Evolutionary conservation across 2,797 vertebrate species (phyloP), one percentile per base, ranked within the genome.

Genomic region (Chrysocyon brachyurus): DNA sequence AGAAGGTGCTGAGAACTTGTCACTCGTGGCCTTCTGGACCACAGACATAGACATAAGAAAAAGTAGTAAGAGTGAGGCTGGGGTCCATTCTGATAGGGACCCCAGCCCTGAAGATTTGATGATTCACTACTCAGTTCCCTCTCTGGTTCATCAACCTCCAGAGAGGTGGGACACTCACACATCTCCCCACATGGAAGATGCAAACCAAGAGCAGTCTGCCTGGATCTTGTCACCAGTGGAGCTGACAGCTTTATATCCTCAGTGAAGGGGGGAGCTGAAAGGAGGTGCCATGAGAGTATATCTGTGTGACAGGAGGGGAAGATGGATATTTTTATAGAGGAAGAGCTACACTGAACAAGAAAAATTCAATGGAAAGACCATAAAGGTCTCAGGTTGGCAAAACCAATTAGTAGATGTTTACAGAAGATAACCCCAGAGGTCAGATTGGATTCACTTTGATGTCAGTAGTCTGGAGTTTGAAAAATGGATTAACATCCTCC

Each of bases 371-470:
- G 94, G 96, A 98, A 93, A 97, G 98, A 98, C 63, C 99, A 99
- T 99, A 99, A 99, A 98, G 98, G 99, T 99, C 99, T 99, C 98
- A 97, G 96, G 97, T 98, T 98, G 99, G 99, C 99, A 99, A 98
- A 98, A 99, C 98, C 99, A 99, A 99, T 99, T 99, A 99, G 99
- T 98, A 99, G 98, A 98, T 99, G 99, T 99, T 99, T 99, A 99
- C 98, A 98, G 98, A 99, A 99, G 99, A 98, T 98, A 98, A 98
- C 97, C 98, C 94, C 98, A 98, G 98, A 97, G 98, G 99, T 99
- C 99, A 99, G 99, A 99, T 98, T 87, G 97, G 98, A 98, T 97
- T 98, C 97, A 96, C 99, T 99, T 98, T 98, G 97, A 98, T 98
- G 98, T 97, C 49, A 19, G 96, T 96, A 95, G 63, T 82, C 82